Base-by-base conservation (phyloP, 1,140 invertebrate genomes). In the Drosophila sechellia region DNA sequence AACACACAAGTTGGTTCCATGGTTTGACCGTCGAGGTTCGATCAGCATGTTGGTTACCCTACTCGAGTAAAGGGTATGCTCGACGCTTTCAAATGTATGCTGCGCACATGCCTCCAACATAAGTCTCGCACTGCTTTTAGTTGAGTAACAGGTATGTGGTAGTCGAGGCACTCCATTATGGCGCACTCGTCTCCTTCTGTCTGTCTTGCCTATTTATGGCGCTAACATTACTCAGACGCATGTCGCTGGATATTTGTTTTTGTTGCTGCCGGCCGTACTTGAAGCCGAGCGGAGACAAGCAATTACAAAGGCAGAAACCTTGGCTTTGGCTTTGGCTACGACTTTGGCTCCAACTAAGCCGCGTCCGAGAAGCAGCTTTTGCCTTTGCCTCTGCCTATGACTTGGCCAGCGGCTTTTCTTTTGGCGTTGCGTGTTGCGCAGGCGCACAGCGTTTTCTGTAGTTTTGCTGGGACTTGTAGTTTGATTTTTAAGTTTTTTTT, bases 171-270 rank as follows among this genome's bases (percentile, higher is more conserved):
- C 31, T 31, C 31, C 8, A 31, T 3, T 31, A 0, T 31, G 3
- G 31, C 31, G 31, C 6, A 8, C 31, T 31, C 31, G 8, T 10
- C 31, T 31, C 5, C 8, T 10, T 50, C 71, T 31, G 52, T 25
- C 52, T 35, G 34, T 72, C 53, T 40, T 55, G 48, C 42, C 63
- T 77, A 77, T 77, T 77, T 77, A 77, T 77, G 74, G 74, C 74
- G 73, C 74, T 77, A 77, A 77, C 74, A 77, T 77, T 60, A 77
- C 54, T 69, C 71, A 66, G 68, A 72, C 57, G 65, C 59, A 50
- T 68, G 64, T 68, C 45, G 64, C 15, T 58, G 22, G 25, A 17
- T 56, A 15, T 15, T 42, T 42, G 39, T 34, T 15, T 5, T 45
- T 66, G 45, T 31, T 42, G 60, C 22, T 58, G 48, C 25, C 25